A percentile compares a stretch with the other conserved stretches of the same genome.
Conservation (phyloP, 1,140 invertebrate genomes). For the Whitmania pigra region DNA sequence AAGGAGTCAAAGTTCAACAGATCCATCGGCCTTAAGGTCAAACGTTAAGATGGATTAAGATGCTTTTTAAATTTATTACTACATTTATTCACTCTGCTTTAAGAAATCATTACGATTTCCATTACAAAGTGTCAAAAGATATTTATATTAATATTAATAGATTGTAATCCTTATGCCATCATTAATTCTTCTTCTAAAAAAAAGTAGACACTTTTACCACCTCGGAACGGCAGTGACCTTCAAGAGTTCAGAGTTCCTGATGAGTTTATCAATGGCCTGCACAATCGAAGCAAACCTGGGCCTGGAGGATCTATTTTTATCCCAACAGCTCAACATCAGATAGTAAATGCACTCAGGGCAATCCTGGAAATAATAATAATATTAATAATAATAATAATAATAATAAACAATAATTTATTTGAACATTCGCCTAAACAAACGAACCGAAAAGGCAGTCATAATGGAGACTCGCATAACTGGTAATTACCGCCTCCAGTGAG, state of each 20-base stretch:
- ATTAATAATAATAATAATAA: conserved; percentile 11
- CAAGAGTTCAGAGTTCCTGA: conserved; percentile 51
- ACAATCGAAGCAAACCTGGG: conserved; percentile 88
- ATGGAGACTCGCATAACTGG: not conserved
- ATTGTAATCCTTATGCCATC: no score
- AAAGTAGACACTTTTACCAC: conserved; percentile 26
- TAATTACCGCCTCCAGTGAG: no score
- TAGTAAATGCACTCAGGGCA: conserved; percentile 75
- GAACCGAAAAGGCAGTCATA: not conserved
- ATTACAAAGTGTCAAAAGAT: no score
- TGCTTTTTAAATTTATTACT: not conserved
- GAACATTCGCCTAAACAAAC: not conserved
- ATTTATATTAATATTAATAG: no score
- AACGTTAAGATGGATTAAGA: not conserved
- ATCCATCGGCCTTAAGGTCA: not conserved
- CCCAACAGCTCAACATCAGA: conserved; percentile 97
- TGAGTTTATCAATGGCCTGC: conserved; percentile 85
- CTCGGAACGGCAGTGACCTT: conserved; percentile 40
- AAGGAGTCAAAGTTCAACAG: conserved; percentile 4
- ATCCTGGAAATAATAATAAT: conserved; percentile 38
- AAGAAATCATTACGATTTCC: no score
- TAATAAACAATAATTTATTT: not conserved
- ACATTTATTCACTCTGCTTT: not conserved
- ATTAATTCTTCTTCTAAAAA: no score
- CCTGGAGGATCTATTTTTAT: conserved; percentile 87